These are phyloP conservation scores for Clamator glandarius DNA, from an alignment of 2,797 vertebrate genomes.

Conservation along the genomic window DNA sequence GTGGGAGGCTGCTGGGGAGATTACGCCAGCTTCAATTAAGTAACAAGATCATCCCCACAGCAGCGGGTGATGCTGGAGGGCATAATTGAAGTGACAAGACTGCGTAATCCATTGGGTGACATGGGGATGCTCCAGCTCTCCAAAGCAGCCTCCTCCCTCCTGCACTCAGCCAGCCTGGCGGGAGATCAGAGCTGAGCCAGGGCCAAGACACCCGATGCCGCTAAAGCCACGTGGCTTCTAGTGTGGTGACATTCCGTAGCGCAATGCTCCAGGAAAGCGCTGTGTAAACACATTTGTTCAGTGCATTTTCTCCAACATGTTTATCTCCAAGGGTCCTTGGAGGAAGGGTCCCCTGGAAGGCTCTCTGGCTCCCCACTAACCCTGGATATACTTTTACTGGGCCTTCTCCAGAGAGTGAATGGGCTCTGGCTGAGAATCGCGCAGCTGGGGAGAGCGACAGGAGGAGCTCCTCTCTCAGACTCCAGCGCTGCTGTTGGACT, in stretches of 20 bases:
- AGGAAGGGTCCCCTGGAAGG: background rate
- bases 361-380: background rate
- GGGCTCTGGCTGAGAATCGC: background rate
- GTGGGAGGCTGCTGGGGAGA: background rate
- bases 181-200: background rate
- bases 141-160: background rate
- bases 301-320: accelerated
- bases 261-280: accelerated
- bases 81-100: conserved; percentile 44
- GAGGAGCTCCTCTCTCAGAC: background rate
- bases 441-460: background rate
- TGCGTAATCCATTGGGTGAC: conserved; percentile 22
- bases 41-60: background rate
- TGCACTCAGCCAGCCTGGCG: background rate
- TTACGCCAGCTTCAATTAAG: background rate
- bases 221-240: background rate
- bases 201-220: background rate
- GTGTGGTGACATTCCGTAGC: accelerated
- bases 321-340: background rate
- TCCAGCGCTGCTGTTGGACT: accelerated
- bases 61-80: background rate
- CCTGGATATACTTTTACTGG: background rate
- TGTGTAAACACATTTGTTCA: accelerated
- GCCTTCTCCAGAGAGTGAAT: background rate
- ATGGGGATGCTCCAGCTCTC: background rate